phyloP scores from a whole-genome alignment of 2,797 vertebrate genomes.

The Geotrypetes seraphini region DNA sequence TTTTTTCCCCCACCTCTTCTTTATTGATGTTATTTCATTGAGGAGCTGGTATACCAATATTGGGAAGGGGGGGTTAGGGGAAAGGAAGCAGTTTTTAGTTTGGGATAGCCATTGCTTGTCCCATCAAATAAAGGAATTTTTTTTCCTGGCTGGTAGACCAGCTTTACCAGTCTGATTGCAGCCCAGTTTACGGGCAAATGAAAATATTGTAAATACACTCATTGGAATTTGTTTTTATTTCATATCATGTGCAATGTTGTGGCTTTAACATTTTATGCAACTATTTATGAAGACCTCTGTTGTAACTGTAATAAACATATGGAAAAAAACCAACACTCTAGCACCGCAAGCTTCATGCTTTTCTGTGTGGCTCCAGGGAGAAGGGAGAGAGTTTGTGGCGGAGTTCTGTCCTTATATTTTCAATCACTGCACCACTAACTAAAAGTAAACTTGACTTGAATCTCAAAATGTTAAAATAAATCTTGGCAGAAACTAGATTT shows the following conservation, averaged over 20 bases:
- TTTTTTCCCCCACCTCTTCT: slow-evolving; percentile 1
- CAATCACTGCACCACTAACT: slow-evolving; percentile 59
- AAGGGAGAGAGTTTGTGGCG: slow-evolving; percentile 3
- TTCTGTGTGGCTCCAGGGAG: slow-evolving; percentile 37
- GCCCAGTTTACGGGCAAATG: slow-evolving; percentile 64
- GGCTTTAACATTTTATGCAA: slow-evolving; percentile 99
- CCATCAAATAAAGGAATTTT: slow-evolving; percentile 9
- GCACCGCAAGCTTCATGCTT: slow-evolving; percentile 84
- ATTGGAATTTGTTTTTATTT: slow-evolving; percentile 79
- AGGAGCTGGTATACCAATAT: slow-evolving; percentile 44
- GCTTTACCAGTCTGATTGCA: slow-evolving; percentile 42
- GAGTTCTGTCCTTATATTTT: too few species aligned
- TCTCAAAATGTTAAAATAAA: too few species aligned
- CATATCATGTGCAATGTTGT: slow-evolving; percentile 98
- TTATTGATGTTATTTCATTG: background rate
- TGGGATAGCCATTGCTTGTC: slow-evolving; percentile 27
- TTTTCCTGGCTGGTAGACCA: slow-evolving; percentile 6
- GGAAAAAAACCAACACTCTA: slow-evolving; percentile 90
- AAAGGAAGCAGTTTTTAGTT: slow-evolving; percentile 5
- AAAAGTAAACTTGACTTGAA: slow-evolving; percentile 45
- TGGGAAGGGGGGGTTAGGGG: too few species aligned
- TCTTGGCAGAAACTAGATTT: background rate
- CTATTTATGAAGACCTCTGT: slow-evolving; percentile 98
- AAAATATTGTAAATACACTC: slow-evolving; percentile 94
- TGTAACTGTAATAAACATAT: slow-evolving; percentile 97